These are phyloP conservation scores for Pachypanchax playfairii DNA, from an alignment of 2,113 vertebrate genomes.

Conservation along the genomic window DNA sequence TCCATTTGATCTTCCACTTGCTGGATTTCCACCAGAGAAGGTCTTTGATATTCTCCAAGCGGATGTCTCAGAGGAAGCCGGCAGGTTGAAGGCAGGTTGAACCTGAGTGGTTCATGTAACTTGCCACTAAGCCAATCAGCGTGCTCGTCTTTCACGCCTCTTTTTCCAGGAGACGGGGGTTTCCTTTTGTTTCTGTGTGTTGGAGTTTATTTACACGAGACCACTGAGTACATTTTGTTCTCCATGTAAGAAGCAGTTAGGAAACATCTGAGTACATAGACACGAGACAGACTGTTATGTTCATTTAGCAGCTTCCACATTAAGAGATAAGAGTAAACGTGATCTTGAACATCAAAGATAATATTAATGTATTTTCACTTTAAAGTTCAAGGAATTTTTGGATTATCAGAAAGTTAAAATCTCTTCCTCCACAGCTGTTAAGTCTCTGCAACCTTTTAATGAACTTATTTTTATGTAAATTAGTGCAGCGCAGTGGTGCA, in stretches of 20 bases:
- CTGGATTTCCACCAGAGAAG: conserved; percentile 50
- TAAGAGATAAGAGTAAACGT: neutral
- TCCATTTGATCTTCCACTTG: conserved; percentile 59
- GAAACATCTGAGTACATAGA: conserved; percentile 5
- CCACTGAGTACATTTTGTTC: conserved; percentile 43
- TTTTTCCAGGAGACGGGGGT: too few relatives aligned
- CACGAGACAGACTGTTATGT: neutral
- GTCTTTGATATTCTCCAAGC: conserved; percentile 61
- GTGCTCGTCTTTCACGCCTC: too few relatives aligned
- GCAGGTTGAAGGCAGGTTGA: conserved; percentile 53
- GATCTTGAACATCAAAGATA: neutral
- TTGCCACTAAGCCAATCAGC: conserved; percentile 32
- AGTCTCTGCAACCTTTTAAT: neutral
- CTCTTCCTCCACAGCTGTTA: neutral
- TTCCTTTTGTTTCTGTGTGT: conserved; percentile 50
- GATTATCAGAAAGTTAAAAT: neutral
- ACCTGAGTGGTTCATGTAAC: conserved; percentile 39
- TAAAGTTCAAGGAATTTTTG: neutral
- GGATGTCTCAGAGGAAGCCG: conserved; percentile 65
- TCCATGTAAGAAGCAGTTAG: conserved; percentile 17
- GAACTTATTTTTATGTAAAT: neutral
- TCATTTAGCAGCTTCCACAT: neutral
- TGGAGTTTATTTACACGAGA: conserved; percentile 14
- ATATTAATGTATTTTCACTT: neutral
- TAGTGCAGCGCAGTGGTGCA: neutral